Conservation (phyloP, 2,113 vertebrate genomes). For the Uria lomvia region DNA sequence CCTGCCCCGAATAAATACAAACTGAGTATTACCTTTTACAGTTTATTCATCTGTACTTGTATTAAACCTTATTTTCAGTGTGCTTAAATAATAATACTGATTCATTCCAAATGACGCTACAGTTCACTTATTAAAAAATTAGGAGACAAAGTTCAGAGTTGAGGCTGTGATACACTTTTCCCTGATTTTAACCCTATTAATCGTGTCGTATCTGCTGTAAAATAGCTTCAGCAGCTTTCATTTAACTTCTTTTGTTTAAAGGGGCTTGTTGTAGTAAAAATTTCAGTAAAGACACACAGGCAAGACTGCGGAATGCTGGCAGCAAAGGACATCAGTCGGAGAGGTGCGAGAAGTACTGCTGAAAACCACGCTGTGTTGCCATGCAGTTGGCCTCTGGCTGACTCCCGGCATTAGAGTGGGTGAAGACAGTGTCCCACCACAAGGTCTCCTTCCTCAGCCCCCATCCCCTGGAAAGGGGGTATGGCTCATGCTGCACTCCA, state of each 20-base stretch:
- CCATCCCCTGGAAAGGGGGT: background rate
- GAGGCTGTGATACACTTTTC: background rate
- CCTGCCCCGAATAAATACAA: background rate
- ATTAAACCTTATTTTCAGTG: background rate
- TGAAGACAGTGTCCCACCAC: background rate
- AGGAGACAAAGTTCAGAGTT: background rate
- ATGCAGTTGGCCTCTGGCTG: background rate
- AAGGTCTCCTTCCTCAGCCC: background rate
- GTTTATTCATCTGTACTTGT: background rate
- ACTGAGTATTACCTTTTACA: background rate
- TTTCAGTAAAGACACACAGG: background rate
- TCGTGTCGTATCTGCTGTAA: background rate
- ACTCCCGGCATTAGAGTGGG: background rate
- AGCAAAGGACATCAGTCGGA: background rate
- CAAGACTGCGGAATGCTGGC: background rate
- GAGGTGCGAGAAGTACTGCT: background rate
- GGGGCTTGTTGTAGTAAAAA: background rate
- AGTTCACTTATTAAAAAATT: background rate
- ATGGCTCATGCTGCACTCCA: background rate
- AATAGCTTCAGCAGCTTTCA: background rate
- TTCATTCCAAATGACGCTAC: background rate
- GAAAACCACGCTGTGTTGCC: background rate
- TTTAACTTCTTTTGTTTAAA: background rate
- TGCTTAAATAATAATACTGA: background rate
- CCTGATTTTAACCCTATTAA: background rate